Percentiles rank a stretch among this genome's conserved stretches.
Conservation (phyloP, 1,140 invertebrate genomes). For the Brachionus paranguensis region DNA sequence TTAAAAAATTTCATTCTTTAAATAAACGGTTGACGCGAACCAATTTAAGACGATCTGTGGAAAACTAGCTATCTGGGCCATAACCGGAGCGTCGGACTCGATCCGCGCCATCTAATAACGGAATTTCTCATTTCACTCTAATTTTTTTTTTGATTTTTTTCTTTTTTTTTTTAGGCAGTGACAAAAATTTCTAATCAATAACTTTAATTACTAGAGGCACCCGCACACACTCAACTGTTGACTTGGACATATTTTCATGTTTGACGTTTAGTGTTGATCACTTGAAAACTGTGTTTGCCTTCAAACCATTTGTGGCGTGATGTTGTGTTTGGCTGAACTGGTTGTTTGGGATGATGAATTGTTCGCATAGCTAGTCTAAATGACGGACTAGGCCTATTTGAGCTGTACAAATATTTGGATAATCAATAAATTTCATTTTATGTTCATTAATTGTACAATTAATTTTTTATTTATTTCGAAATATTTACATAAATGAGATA, state of each 20-base stretch:
- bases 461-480: neutral
- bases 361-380: too few relatives aligned
- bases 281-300: neutral
- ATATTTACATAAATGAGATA: neutral
- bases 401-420: neutral
- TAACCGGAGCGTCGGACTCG: neutral
- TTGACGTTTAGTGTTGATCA: neutral
- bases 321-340: neutral
- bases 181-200: neutral
- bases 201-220: neutral
- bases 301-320: neutral
- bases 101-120: neutral
- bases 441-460: neutral
- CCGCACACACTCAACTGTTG: neutral
- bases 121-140: neutral
- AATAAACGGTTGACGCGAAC: neutral
- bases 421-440: neutral
- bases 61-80: neutral
- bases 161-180: neutral
- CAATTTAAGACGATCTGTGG: neutral
- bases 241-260: neutral
- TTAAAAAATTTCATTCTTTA: conserved; percentile 17
- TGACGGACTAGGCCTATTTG: neutral
- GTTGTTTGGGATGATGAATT: neutral
- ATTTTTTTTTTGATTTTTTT: neutral